These are phyloP conservation scores for Lepidocyrtinus sp. DNA, from an alignment of 2,888 invertebrate species.

Conservation along the genomic window DNA sequence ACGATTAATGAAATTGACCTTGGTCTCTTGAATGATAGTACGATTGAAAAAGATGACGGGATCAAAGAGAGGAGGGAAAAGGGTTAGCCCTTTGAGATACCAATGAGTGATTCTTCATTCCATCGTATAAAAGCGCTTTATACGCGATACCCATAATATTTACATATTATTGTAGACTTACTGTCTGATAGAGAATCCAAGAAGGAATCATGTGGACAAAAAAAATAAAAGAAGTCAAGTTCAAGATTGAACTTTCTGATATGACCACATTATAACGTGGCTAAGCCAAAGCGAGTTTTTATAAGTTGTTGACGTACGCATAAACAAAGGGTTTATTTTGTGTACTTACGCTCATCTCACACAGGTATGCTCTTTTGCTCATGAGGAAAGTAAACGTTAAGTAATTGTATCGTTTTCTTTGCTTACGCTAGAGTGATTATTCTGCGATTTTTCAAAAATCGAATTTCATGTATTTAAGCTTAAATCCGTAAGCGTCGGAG, in stretches of 20 bases:
- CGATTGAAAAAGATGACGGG: constrained; percentile 25
- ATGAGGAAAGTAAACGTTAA: not conserved
- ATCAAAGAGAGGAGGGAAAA: constrained; percentile 15
- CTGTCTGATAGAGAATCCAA: constrained; percentile 23
- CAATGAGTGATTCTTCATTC: constrained; percentile 39
- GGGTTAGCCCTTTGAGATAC: constrained; percentile 24
- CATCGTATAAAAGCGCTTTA: too few species aligned
- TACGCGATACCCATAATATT: constrained; percentile 10
- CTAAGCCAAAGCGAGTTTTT: not conserved
- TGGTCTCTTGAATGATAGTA: constrained; percentile 29
- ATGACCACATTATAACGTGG: not conserved
- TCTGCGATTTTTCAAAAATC: not conserved
- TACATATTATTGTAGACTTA: constrained; percentile 18
- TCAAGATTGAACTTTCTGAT: constrained; percentile 38
- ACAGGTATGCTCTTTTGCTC: not conserved
- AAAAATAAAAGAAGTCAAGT: constrained; percentile 42
- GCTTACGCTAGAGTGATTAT: not conserved
- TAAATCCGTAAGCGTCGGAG: not conserved
- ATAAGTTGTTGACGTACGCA: constrained; percentile 45
- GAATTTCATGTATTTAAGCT: not conserved
- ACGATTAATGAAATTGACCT: constrained; percentile 65
- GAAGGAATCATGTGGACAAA: not conserved
- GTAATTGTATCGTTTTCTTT: not conserved
- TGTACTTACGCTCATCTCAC: not conserved
- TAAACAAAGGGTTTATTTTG: constrained; percentile 38